Evolutionary conservation across 2,888 invertebrate genomes (phyloP), one percentile per base, ranked within the genome.

Genomic region (Cerastis rubricosa): DNA sequence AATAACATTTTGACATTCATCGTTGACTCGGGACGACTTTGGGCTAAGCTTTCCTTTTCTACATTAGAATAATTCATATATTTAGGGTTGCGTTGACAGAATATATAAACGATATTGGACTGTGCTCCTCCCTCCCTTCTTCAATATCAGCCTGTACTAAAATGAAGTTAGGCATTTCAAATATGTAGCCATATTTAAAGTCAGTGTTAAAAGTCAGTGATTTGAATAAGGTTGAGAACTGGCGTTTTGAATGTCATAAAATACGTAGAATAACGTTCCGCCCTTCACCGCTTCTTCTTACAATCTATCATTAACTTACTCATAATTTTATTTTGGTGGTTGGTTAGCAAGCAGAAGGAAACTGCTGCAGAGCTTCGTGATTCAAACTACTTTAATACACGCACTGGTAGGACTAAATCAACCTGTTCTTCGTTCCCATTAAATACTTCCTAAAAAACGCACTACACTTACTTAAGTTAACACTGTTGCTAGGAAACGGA

Each of bases 1-100:
- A 66, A 80, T 70, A 71, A 71, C 59, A 65, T 84, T 72, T 84
- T 72, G 40, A 54, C 69, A 84, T 81, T 84, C 72, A 79, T 65
- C 47, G 25, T 54, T 12, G 35, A 40, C 51, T 61, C 14, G 35
- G n/a, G 65, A 43, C 71, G 65, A 51, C 64, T 84, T 69, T 78
- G 8, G 51, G 19, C 12, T 78, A 69, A 69, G 84, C 79, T 61
- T 71, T 69, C 68, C 19, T 64, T 65, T 72, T 71, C 66, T n/a
- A 40, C 45, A 19, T 83, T 22, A 51, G 67, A 81, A 71, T 79
- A 35, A 65, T 29, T 71, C 45, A 72, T 83, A 6, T 61, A 61
- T 77, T 65, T 14, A 51, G 59, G 79, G 54, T 61, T 59, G 29
- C 35, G 65, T 65, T 45, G 25, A 47, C 12, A 11, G 70, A 68